Evolutionary conservation across 2,797 vertebrate species (phyloP).

Genomic region (Coregonus ussuriensis): DNA sequence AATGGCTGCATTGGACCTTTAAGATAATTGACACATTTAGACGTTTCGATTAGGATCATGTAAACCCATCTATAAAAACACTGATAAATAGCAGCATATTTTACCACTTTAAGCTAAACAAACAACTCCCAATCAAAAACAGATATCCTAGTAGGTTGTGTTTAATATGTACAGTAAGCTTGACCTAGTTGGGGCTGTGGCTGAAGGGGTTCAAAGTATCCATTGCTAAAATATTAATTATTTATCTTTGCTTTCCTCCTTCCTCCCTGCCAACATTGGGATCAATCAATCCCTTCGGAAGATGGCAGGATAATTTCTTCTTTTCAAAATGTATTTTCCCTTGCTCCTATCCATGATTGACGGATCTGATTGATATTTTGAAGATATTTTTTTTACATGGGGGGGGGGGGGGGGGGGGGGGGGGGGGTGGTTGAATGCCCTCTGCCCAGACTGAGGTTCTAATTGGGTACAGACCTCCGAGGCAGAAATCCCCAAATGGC

Average conservation of each 20-base stretch:
- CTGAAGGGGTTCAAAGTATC: slow-evolving; percentile 68
- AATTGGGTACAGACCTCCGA: too few species aligned
- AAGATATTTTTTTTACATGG: slow-evolving; percentile 58
- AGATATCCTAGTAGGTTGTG: background rate
- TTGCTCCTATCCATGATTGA: slow-evolving; percentile 46
- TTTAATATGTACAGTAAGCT: background rate
- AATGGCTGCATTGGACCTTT: too few species aligned
- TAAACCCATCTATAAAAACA: background rate
- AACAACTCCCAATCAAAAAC: slow-evolving; percentile 60
- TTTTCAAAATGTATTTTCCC: slow-evolving; percentile 47
- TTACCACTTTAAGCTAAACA: slow-evolving; percentile 46
- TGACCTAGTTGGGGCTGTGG: slow-evolving; percentile 59
- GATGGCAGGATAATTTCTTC: slow-evolving; percentile 32
- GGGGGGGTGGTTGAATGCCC: background rate
- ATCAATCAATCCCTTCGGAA: slow-evolving; percentile 58
- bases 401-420: slow-evolving; percentile 25
- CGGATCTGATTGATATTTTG: slow-evolving; percentile 52
- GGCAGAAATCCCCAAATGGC: too few species aligned
- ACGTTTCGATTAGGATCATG: background rate
- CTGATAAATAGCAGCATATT: background rate
- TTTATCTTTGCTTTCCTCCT: slow-evolving; percentile 39
- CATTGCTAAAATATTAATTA: slow-evolving; percentile 75
- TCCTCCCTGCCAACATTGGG: slow-evolving; percentile 46
- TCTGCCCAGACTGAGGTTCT: too few species aligned
- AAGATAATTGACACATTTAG: background rate